Base-by-base conservation (phyloP, 2,797 vertebrate species). In the Mus spretus region DNA sequence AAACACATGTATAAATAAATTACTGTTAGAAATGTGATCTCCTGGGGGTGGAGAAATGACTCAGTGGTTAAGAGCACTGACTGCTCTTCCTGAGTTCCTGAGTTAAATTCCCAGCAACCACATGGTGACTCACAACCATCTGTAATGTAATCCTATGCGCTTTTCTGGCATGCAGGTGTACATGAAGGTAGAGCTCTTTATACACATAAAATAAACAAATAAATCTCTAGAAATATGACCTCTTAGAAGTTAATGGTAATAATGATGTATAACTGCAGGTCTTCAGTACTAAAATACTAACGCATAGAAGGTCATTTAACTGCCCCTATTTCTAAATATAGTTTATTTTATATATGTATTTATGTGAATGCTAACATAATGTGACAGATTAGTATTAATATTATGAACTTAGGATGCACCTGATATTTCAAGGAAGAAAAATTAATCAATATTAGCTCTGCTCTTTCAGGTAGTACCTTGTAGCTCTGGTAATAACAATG, bases 271-370 rank as follows among this genome's bases (percentile, higher is more conserved):
- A 91, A 90, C 77, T 53, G 61, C 31, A 67, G 1, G 59, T n/a
- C 87, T 70, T 86, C 34, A 90, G 74, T 79, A 17, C 34, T 94
- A 94, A 72, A 22, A 72, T 12, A 19, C 80, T 26, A 63, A 6
- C 6, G 47, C n/a, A 55, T 55, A 26, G 12, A 67, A 72, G 5
- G 1, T 20, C 20, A 40, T 78, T 72, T 59, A n/a, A 75, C 50
- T 70, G 14, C 61, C 31, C 72, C 3, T 77, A 67, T 85, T 95
- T 96, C 22, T 63, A 92, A 9, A 15, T 93, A 53, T 80, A n/a
- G 59, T 88, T 90, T 50, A 75, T 72, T n/a, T 78, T 37, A 40
- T 74, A n/a, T 31, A 15, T 78, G 9, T 89, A 63, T 94, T 72
- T 86, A 59, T 26, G 11, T 47, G 28, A 50, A n/a, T 84, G 44